Percentiles rank a stretch among this genome's conserved stretches.
Evolutionary conservation across 2,888 invertebrate species (phyloP).

Genomic region (Drosophila lacicola): DNA sequence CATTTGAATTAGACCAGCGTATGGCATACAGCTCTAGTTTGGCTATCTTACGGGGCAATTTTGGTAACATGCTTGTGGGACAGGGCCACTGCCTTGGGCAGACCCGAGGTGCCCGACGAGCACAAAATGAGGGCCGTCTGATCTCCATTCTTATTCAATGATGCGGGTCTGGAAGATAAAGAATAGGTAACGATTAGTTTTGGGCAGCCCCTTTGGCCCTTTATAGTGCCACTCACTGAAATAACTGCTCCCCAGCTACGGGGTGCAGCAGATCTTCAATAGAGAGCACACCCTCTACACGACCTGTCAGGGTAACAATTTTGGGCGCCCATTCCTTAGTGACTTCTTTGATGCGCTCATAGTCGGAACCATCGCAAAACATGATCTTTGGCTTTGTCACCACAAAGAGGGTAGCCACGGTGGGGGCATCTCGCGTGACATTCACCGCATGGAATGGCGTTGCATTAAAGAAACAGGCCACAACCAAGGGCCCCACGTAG

Average conservation of each 20-base stretch:
- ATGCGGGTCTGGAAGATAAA: constrained; percentile 32
- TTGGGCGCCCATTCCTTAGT: constrained; percentile 53
- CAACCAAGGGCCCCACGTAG: constrained; percentile 36
- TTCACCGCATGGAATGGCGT: constrained; percentile 64
- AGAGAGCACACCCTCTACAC: constrained; percentile 41
- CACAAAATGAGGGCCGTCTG: constrained; percentile 65
- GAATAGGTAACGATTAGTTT: background rate
- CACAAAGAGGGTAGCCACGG: constrained; percentile 41
- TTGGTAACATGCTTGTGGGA: constrained; percentile 46
- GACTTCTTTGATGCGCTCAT: constrained; percentile 54
- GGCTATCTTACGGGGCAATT: constrained; percentile 41
- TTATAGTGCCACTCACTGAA: constrained; percentile 33
- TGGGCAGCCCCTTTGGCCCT: too few relatives aligned
- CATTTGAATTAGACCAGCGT: rapidly evolving
- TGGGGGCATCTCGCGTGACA: constrained; percentile 30
- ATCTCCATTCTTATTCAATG: constrained; percentile 36
- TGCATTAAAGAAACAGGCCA: constrained; percentile 49
- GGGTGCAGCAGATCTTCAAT: constrained; percentile 55
- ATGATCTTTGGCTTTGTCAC: constrained; percentile 69
- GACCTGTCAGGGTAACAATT: constrained; percentile 48
- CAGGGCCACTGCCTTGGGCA: constrained; percentile 68
- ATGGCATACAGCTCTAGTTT: rapidly evolving
- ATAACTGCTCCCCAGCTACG: constrained; percentile 31
- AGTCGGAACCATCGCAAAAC: constrained; percentile 65
- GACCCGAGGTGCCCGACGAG: constrained; percentile 75